Evolutionary conservation across 2,888 invertebrate genomes (phyloP).

Genomic region (Drosophila dives): DNA sequence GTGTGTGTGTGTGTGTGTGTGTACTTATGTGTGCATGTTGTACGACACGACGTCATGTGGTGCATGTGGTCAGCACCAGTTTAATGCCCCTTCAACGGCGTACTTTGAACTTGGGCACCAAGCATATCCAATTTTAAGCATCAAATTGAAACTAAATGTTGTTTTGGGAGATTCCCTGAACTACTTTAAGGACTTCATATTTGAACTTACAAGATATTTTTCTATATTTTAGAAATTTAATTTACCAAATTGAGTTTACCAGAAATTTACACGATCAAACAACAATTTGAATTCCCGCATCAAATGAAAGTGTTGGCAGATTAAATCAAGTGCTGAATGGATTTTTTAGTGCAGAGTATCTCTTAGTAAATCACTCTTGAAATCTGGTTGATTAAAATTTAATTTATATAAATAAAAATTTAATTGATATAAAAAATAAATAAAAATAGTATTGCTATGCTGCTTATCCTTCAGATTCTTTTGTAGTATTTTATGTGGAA

Average conservation of each 20-base stretch:
- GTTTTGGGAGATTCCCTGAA: background rate
- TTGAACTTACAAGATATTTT: background rate
- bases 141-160: constrained; percentile 27
- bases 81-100: constrained; percentile 16
- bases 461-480: background rate
- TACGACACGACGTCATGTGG: constrained; percentile 56
- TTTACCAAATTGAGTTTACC: background rate
- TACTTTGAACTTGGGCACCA: constrained; percentile 16
- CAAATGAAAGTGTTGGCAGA: background rate
- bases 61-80: constrained; percentile 42
- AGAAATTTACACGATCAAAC: background rate
- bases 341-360: background rate
- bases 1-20: constrained; percentile 12
- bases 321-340: background rate
- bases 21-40: constrained; percentile 15
- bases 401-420: background rate
- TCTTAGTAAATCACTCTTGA: background rate
- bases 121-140: constrained; percentile 14
- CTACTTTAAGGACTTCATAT: background rate
- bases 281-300: background rate
- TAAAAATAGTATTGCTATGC: background rate
- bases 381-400: background rate
- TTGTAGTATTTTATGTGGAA: background rate
- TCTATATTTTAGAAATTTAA: background rate
- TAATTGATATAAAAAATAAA: background rate